Conservation (phyloP, 2,797 vertebrate species). For the Mallotus villosus region DNA sequence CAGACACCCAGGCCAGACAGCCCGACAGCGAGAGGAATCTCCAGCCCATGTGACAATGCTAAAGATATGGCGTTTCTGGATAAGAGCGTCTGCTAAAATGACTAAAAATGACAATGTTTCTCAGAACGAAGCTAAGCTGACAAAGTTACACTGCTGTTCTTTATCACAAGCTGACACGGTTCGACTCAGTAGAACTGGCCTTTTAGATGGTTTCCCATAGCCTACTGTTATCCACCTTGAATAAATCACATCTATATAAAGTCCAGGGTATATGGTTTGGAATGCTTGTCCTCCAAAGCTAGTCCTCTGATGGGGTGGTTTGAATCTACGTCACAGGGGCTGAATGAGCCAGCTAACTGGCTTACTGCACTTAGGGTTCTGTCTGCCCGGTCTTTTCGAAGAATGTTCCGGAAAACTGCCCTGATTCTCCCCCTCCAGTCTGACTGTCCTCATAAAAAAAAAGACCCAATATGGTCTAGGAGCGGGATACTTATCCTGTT, state of each 20-base stretch:
- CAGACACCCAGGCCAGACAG: neutral
- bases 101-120: too few relatives aligned
- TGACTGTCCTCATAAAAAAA: slow-evolving; percentile 12
- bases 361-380: neutral
- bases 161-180: neutral
- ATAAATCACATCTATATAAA: too few relatives aligned
- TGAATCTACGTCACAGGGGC: too few relatives aligned
- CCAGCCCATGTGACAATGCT: slow-evolving; percentile 7
- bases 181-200: too few relatives aligned
- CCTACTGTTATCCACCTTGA: too few relatives aligned
- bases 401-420: neutral
- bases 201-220: too few relatives aligned
- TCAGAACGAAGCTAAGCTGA: too few relatives aligned
- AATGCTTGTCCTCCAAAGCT: too few relatives aligned
- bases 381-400: neutral
- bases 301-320: too few relatives aligned
- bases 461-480: slow-evolving; percentile 23
- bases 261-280: too few relatives aligned
- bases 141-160: neutral
- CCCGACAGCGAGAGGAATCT: neutral
- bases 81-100: too few relatives aligned
- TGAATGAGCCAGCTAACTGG: neutral
- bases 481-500: slow-evolving; percentile 2
- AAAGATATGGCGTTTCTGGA: neutral
- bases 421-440: slow-evolving; percentile 14